These are phyloP conservation scores for Gorsachius magnificus DNA, from an alignment of 2,797 vertebrate genomes.

Conservation along the genomic window DNA sequence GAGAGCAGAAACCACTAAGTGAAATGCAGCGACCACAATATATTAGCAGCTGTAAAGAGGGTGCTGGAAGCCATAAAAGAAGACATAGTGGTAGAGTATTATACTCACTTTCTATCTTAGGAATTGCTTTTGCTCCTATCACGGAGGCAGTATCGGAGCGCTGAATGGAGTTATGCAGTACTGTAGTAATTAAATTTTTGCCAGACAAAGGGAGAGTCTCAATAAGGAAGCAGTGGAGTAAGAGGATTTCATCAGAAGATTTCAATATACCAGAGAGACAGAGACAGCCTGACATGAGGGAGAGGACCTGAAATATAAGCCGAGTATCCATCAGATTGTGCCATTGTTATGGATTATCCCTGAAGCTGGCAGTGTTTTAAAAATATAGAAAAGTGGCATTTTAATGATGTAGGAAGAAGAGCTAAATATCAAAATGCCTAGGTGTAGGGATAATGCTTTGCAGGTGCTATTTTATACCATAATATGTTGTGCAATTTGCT, in stretches of 20 bases:
- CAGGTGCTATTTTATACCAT: background rate
- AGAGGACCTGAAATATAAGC: background rate
- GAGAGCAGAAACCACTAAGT: slow-evolving; percentile 26
- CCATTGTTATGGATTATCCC: background rate
- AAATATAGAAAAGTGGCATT: background rate
- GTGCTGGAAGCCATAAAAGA: slow-evolving; percentile 46
- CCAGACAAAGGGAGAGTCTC: slow-evolving; percentile 28
- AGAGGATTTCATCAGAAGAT: slow-evolving; percentile 39
- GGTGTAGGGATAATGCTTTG: background rate
- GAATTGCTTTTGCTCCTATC: slow-evolving; percentile 42
- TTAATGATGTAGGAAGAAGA: background rate
- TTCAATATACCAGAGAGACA: background rate
- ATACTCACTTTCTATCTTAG: slow-evolving; percentile 27
- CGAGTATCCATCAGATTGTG: background rate
- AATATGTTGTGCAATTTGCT: background rate
- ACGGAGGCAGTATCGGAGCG: background rate
- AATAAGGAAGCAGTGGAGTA: background rate
- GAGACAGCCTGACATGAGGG: background rate
- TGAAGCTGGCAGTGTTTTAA: background rate
- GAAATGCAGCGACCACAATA: slow-evolving; percentile 28
- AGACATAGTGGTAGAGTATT: slow-evolving; percentile 40
- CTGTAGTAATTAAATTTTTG: slow-evolving; percentile 61
- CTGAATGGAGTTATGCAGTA: slow-evolving; percentile 32
- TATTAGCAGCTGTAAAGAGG: slow-evolving; percentile 45
- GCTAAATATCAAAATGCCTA: background rate